Base-by-base conservation (phyloP, 2,113 vertebrate species). In the Brienomyrus longianalis region DNA sequence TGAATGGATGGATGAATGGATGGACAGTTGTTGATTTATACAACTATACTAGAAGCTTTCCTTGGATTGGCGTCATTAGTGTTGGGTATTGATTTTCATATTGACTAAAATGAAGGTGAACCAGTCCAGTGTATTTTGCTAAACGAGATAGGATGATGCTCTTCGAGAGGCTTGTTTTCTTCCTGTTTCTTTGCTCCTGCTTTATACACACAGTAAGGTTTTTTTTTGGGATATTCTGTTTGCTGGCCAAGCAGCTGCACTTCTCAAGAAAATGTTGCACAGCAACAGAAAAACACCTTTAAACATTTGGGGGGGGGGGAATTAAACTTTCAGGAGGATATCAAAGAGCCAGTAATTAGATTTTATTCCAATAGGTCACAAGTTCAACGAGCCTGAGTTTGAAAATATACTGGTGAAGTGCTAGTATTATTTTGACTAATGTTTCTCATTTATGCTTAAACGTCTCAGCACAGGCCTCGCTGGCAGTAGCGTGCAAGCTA, bases 261-360 rank as follows among this genome's bases (percentile, higher is more conserved):
- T 92, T 94, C 95, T 91, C 93, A 94, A 94, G 94, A 92, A 95
- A 94, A 92, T 95, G 95, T 95, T 94, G 94, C 95, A 93, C 95
- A 95, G 95, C 95, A 96, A 96, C 95, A 93, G 93, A 93, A 93
- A 95, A 95, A 95, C 93, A 94, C 93, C 94, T 94, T 96, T 95
- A 95, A 96, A 96, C 95, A 96, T 95, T 95, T 95, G 92, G 94
- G 19, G 17, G 80, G 21, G 9, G 5, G 2, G 17, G 5, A 3
- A 93, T 92, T 93, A 95, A 95, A 93, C 92, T 94, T 94, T 93
- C 91, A 93, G 95, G 94, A 94, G 95, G 95, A 95, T 93, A 94
- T 93, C 93, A 93, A 93, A 93, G 91, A 94, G 93, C 92, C 94
- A 93, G 93, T 93, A 94, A 96, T 96, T 95, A 95, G 94, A 94